A percentile compares a stretch with the other conserved stretches of the same genome.
Evolutionary conservation across 1,140 invertebrate genomes (phyloP).

Genomic region (Drosophila santomea): DNA sequence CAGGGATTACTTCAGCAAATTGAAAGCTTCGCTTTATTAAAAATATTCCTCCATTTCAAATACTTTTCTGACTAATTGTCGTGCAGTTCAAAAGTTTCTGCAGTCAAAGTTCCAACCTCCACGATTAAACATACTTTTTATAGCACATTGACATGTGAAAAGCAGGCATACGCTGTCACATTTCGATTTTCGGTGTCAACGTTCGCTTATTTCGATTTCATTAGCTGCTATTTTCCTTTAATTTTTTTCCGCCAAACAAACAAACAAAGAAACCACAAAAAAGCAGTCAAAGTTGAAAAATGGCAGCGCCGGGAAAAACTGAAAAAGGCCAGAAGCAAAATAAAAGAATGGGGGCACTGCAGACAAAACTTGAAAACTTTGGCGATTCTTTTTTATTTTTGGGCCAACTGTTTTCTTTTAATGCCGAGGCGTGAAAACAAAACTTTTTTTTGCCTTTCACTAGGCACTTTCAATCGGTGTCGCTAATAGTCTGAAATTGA

Average conservation of each 20-base stretch:
- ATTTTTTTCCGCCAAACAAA: conserved; percentile 75
- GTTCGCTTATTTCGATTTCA: conserved; percentile 67
- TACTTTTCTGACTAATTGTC: conserved; percentile 41
- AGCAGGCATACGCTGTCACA: conserved; percentile 15
- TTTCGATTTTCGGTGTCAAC: conserved; percentile 40
- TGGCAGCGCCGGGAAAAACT: conserved; percentile 24
- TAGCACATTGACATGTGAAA: conserved; percentile 15
- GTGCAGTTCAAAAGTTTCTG: conserved; percentile 37
- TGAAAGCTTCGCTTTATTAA: conserved; percentile 11
- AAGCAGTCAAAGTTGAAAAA: conserved; percentile 56
- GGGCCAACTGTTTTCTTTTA: conserved; percentile 72
- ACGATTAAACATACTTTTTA: conserved; percentile 16
- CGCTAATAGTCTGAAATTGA: conserved; percentile 77
- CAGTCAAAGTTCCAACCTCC: conserved; percentile 8
- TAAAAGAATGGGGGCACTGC: conserved; percentile 48
- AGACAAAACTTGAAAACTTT: conserved; percentile 78
- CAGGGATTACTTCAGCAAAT: conserved; percentile 39
- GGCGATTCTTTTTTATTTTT: conserved; percentile 30
- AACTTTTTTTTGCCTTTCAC: conserved; percentile 56
- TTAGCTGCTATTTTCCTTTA: conserved; percentile 75
- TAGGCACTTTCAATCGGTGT: conserved; percentile 58
- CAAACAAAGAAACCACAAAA: conserved; percentile 32
- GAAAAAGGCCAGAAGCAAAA: background rate
- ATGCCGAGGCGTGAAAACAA: conserved; percentile 80
- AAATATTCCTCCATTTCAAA: conserved; percentile 9